Conservation (phyloP, 2,113 vertebrate species). For the Calyptommatus sinebrachiatus region DNA sequence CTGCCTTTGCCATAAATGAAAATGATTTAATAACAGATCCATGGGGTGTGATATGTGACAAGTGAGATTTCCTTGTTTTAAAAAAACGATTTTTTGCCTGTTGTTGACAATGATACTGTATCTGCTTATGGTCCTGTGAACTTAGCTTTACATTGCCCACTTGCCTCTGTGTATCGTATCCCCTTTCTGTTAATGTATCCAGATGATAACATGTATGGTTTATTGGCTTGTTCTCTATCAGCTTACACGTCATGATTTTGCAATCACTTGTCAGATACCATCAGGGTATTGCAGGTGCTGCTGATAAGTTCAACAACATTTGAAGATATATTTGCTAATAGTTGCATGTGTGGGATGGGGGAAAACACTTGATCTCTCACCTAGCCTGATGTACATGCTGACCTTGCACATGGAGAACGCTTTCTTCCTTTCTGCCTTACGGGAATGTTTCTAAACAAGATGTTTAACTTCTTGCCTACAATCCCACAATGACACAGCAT, state of each 20-base stretch:
- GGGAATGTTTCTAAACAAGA: background rate
- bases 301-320: background rate
- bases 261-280: conserved; percentile 12
- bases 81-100: background rate
- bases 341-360: background rate
- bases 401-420: background rate
- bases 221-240: background rate
- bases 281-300: background rate
- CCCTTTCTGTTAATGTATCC: background rate
- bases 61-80: background rate
- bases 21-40: background rate
- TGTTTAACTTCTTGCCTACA: background rate
- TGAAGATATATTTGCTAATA: background rate
- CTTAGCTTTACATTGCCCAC: background rate
- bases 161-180: background rate
- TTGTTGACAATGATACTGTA: background rate
- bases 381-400: background rate
- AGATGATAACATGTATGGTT: background rate
- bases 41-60: background rate
- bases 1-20: background rate
- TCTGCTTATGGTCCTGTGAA: background rate
- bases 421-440: background rate
- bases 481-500: background rate
- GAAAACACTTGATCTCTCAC: background rate
- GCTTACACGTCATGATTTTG: conserved; percentile 11